These are phyloP conservation scores for Ophion obscuratus DNA, from an alignment of 2,888 invertebrate species.

Conservation along the genomic window DNA sequence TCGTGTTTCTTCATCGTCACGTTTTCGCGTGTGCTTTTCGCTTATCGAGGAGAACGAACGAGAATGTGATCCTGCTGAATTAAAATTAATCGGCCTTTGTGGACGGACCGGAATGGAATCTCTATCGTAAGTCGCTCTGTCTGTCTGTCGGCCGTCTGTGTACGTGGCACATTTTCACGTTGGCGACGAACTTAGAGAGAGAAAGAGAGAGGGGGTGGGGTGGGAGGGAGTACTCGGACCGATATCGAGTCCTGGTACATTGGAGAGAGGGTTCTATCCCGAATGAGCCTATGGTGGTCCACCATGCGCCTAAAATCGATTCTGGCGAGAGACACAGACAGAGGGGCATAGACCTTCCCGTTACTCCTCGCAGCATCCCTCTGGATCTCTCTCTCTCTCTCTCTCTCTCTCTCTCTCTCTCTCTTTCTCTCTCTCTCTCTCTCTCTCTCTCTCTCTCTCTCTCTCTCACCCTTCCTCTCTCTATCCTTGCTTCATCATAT, in stretches of 20 bases:
- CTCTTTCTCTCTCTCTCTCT: conserved; percentile 5
- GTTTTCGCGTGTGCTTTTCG: not conserved
- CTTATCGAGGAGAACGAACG: conserved; percentile 1
- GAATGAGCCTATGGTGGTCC: conserved; percentile 75
- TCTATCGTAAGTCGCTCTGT: conserved; percentile 39
- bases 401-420: not conserved
- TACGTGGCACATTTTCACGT: conserved; percentile 45
- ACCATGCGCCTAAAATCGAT: conserved; percentile 81
- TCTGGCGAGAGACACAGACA: conserved; percentile 74
- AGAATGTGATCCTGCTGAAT: not conserved
- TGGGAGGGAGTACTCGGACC: not conserved
- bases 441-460: not conserved
- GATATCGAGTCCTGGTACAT: conserved; percentile 43
- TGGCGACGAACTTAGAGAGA: conserved; percentile 23
- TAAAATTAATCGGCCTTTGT: conserved; percentile 17
- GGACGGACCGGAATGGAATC: conserved; percentile 23
- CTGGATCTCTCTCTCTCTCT: not conserved
- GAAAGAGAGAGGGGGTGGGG: no score
- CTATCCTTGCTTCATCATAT: conserved; percentile 68
- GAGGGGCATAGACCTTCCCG: conserved; percentile 76
- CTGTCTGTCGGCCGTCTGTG: conserved; percentile 29
- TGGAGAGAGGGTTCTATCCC: conserved; percentile 34
- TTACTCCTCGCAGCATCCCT: conserved; percentile 39
- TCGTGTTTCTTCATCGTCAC: not conserved
- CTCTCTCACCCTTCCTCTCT: conserved; percentile 1